Conservation (phyloP, 2,797 vertebrate species). For the Poecilia picta region DNA sequence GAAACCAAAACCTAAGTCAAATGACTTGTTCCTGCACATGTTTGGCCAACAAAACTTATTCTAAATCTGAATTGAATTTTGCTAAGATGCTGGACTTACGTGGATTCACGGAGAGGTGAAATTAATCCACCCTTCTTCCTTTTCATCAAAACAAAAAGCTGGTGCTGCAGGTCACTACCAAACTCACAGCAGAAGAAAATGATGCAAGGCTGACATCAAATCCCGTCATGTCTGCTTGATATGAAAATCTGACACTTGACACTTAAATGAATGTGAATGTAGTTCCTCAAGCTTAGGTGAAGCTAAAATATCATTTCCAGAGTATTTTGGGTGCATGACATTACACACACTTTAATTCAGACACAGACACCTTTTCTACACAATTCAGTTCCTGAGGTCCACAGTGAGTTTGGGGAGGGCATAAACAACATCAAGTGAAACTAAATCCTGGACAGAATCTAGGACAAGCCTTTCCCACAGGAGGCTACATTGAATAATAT, state of each 20-base stretch:
- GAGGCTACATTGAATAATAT: constrained; percentile 50
- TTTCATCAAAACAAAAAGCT: not conserved
- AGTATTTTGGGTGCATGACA: not conserved
- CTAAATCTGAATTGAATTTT: not conserved
- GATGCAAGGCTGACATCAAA: not conserved
- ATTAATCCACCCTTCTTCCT: not conserved
- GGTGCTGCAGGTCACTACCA: not conserved
- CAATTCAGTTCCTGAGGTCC: constrained; percentile 23
- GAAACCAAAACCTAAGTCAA: not conserved
- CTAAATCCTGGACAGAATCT: constrained; percentile 58
- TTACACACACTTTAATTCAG: not conserved
- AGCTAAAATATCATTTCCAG: not conserved
- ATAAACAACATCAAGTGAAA: constrained; percentile 60
- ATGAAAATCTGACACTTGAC: not conserved
- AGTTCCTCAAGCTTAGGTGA: not conserved
- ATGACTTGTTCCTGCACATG: not conserved
- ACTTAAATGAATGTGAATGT: not conserved
- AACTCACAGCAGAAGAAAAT: not conserved
- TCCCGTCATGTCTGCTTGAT: not conserved
- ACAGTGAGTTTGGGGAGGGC: constrained; percentile 38
- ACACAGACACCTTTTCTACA: constrained; percentile 5
- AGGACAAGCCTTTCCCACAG: constrained; percentile 59
- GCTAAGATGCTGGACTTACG: not conserved
- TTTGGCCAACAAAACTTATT: not conserved
- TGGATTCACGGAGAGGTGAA: not conserved